Evolutionary conservation across 92 coral and sea anemone species (phyloP).

Genomic region (Umimayanthus chanpuru): DNA sequence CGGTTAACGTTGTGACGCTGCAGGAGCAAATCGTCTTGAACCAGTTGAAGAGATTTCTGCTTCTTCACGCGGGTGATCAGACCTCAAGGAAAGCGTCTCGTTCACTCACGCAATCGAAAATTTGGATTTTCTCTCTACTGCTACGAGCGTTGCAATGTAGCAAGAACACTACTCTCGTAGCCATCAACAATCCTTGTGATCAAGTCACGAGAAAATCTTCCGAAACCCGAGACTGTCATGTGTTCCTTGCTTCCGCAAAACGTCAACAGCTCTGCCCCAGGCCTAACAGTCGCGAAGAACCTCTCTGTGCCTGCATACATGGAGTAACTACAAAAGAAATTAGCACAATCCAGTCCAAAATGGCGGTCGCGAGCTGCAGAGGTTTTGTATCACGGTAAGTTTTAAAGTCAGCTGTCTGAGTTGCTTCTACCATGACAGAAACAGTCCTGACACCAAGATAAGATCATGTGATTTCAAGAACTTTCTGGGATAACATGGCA

Average conservation of each 20-base stretch:
- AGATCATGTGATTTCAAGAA: neutral
- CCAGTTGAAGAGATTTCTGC: neutral
- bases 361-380: slow-evolving; percentile 7
- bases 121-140: neutral
- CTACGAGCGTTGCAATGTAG: neutral
- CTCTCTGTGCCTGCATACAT: neutral
- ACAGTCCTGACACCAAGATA: neutral
- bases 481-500: neutral
- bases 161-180: neutral
- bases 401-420: neutral
- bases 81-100: neutral
- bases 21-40: no score
- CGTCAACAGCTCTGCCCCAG: slow-evolving; percentile 12
- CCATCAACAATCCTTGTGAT: neutral
- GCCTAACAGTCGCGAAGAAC: neutral
- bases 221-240: slow-evolving; percentile 29
- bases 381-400: neutral
- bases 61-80: neutral
- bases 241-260: neutral
- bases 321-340: neutral
- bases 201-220: neutral
- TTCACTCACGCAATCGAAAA: neutral
- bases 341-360: neutral
- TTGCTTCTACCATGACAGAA: no score
- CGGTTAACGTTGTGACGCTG: no score